Percentiles rank a stretch among this genome's conserved stretches.
Conservation (phyloP, 1,140 invertebrate genomes). For the Aporrectodea caliginosa region DNA sequence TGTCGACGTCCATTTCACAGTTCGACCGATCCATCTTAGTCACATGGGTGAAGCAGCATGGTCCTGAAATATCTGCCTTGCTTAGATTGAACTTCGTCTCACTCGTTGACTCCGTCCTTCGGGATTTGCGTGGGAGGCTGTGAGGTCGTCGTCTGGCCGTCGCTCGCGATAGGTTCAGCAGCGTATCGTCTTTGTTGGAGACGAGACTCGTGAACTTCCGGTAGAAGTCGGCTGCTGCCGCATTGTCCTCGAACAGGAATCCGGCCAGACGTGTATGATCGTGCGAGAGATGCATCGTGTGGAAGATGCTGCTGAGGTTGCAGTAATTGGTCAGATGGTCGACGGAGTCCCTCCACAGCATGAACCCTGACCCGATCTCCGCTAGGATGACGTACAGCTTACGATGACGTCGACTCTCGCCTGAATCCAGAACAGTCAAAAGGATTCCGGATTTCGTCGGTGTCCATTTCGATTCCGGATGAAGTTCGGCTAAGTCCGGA, state of each 20-base stretch:
- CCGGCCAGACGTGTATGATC: constrained; percentile 64
- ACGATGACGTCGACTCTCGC: constrained; percentile 64
- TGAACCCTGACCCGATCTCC: constrained; percentile 77
- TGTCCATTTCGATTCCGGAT: constrained; percentile 63
- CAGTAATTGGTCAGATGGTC: constrained; percentile 62
- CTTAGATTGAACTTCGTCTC: constrained; percentile 61
- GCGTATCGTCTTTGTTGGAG: constrained; percentile 74
- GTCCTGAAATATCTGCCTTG: constrained; percentile 78
- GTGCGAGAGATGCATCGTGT: constrained; percentile 75
- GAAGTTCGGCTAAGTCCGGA: neutral
- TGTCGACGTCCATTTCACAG: neutral
- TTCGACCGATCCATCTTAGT: constrained; percentile 72
- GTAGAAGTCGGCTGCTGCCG: constrained; percentile 68
- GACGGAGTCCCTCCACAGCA: constrained; percentile 77
- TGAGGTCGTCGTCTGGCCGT: constrained; percentile 59
- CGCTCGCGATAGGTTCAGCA: constrained; percentile 57
- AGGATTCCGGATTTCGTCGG: constrained; percentile 76
- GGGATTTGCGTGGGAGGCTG: constrained; percentile 53
- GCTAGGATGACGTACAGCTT: constrained; percentile 74
- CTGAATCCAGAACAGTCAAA: constrained; percentile 72
- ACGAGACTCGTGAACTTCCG: constrained; percentile 67
- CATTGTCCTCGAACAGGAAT: constrained; percentile 72
- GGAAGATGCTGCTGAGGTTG: constrained; percentile 58
- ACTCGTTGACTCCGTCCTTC: constrained; percentile 22
- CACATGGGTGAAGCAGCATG: constrained; percentile 81